Percentiles rank a stretch among this genome's conserved stretches.
phyloP scores from a whole-genome alignment of 2,113 vertebrate genomes.

The Ardeotis arabs region DNA sequence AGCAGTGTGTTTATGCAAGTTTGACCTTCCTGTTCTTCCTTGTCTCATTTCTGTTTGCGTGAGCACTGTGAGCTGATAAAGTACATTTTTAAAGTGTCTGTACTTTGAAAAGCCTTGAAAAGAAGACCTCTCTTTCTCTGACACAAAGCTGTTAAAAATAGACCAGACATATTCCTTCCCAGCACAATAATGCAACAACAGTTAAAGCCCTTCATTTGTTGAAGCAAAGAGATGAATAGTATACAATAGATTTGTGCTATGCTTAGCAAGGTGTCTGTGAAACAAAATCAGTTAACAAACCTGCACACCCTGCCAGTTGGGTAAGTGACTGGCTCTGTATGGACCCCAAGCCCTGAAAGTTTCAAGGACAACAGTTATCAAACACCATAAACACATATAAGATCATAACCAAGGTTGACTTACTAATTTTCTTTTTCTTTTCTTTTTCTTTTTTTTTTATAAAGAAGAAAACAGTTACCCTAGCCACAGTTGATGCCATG shows the following conservation, averaged over 20 bases:
- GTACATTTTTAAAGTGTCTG: constrained; percentile 21
- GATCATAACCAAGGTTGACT: not conserved
- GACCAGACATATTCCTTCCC: not conserved
- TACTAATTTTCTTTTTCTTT: not conserved
- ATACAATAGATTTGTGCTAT: not conserved
- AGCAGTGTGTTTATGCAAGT: constrained; percentile 46
- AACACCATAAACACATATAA: not conserved
- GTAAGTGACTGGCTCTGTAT: not conserved
- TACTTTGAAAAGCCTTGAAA: constrained; percentile 37
- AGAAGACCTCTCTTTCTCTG: not conserved
- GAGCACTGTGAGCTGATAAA: not conserved
- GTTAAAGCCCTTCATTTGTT: not conserved
- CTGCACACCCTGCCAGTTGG: not conserved
- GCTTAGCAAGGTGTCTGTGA: too few species aligned
- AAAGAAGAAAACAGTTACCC: not conserved
- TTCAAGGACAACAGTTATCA: not conserved
- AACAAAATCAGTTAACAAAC: not conserved
- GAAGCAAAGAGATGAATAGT: not conserved
- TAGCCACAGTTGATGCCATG: not conserved
- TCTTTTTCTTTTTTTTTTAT: not conserved
- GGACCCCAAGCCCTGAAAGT: not conserved
- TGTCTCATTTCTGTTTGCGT: constrained; percentile 8
- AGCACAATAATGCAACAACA: not conserved
- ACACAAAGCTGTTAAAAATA: constrained; percentile 28
- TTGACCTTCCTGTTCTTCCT: constrained; percentile 53